A percentile compares a stretch with the other conserved stretches of the same genome.
Conservation (phyloP, 2,113 vertebrate genomes). For the Myiagra hebetior region DNA sequence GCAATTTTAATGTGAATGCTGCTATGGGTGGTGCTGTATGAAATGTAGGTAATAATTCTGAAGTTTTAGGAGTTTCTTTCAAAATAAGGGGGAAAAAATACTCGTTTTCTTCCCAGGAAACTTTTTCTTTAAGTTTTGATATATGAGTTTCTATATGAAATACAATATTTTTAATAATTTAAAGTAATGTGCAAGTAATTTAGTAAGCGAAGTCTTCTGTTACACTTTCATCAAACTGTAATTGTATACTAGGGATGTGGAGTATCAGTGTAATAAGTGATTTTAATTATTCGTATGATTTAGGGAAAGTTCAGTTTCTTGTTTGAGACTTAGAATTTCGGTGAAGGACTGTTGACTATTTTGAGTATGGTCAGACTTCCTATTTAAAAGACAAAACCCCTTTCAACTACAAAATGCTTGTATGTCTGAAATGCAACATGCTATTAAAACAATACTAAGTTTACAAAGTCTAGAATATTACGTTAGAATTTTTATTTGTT, state of each 20-base stretch:
- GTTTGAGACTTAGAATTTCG: neutral
- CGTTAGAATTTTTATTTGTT: neutral
- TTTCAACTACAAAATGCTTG: neutral
- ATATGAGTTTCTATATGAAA: neutral
- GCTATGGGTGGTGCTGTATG: neutral
- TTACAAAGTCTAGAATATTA: neutral
- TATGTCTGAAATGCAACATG: neutral
- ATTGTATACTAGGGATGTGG: neutral
- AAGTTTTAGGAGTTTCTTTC: neutral
- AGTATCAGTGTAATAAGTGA: neutral
- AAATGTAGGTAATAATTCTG: neutral
- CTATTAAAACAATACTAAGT: neutral
- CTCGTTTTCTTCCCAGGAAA: neutral
- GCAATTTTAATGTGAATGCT: neutral
- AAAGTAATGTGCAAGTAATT: neutral
- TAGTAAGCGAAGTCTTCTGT: neutral
- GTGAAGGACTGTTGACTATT: neutral
- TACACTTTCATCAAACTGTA: neutral
- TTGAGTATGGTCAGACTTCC: neutral
- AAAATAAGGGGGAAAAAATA: fast-evolving
- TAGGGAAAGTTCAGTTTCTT: neutral
- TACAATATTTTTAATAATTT: neutral
- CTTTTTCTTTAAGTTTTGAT: neutral
- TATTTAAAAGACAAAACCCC: neutral
- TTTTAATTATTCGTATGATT: neutral